Base-by-base conservation (phyloP, 2,888 invertebrate species). In the Tryphoninae sp. region DNA sequence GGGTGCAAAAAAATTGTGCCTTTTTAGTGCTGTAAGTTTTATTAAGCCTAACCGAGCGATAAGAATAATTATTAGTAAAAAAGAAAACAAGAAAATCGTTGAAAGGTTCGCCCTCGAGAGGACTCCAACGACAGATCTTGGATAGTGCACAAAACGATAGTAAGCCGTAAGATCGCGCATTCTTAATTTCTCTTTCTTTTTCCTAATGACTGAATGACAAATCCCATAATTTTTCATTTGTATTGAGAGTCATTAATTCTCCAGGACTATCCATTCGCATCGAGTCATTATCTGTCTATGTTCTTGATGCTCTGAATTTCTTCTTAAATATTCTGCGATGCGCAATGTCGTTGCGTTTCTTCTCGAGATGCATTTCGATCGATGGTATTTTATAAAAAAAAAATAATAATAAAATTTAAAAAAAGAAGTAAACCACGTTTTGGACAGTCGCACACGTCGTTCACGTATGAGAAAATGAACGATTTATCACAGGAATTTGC, bases 21-120 rank as follows among this genome's bases (percentile, higher is more conserved):
- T 92, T 92, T 90, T 90, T 91, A 91, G 91, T 89, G 88, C 88
- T 87, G 89, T 92, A 91, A 91, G 91, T 88, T 89, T 86, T 88
- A 89, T 87, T 90, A 90, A 90, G 88, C 89, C 89, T 90, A 91
- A 91, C 87, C 87, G 88, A 88, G 85, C 83, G 84, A 86, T 87
- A 86, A 86, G 84, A 83, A 84, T 87, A 86, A 83, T 84, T 86
- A 80, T 77, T 80, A 59, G 58, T 65, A 77, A 84, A 82, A 65
- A 76, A 77, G 68, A 61, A 78, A 45, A 40, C 55, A 71, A n/a
- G 6, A 22, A 53, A 77, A 69, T 69, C 68, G 59, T 61, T 51
- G 68, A 68, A 86, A 84, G 87, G 83, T 85, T 81, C 83, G 85
- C 82, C 83, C 87, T 84, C 85, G 85, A 86, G 83, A 82, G 80